These are phyloP conservation scores for Diorhabda elongata DNA, from an alignment of 1,140 invertebrate genomes.

Conservation along the genomic window DNA sequence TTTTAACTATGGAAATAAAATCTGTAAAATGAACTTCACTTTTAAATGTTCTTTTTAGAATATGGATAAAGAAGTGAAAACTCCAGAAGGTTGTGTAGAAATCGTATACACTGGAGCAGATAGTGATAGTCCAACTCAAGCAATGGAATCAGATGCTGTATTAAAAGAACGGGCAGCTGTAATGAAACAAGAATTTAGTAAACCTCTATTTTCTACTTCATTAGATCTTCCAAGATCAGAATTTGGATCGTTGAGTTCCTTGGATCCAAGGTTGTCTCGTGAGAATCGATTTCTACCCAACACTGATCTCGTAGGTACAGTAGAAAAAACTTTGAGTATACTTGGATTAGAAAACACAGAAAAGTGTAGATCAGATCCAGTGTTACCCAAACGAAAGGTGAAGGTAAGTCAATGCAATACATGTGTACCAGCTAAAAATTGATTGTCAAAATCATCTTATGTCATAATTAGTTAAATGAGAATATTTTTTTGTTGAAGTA, in stretches of 20 bases:
- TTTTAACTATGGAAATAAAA: too few relatives aligned
- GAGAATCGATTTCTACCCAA: slow-evolving; percentile 35
- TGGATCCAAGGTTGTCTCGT: slow-evolving; percentile 35
- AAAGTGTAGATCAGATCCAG: slow-evolving; percentile 27
- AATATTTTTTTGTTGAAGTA: too few relatives aligned
- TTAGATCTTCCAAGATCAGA: slow-evolving; percentile 3
- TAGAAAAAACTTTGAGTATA: slow-evolving; percentile 46
- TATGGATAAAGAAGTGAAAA: slow-evolving; percentile 19
- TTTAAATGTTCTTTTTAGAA: slow-evolving; percentile 11
- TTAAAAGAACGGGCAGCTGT: slow-evolving; percentile 48
- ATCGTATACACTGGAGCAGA: slow-evolving; percentile 42
- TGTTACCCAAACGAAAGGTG: slow-evolving; percentile 45
- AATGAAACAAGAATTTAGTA: slow-evolving; percentile 50
- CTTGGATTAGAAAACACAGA: slow-evolving; percentile 42
- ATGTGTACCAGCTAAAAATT: neutral
- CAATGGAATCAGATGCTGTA: slow-evolving; percentile 47
- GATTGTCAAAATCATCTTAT: neutral
- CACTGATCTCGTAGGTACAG: slow-evolving; percentile 44
- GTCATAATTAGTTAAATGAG: too few relatives aligned
- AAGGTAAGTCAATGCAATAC: slow-evolving; percentile 23
- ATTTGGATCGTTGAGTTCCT: slow-evolving; percentile 9
- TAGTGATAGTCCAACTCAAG: slow-evolving; percentile 44
- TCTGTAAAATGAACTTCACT: neutral
- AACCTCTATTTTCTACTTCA: slow-evolving; percentile 27
- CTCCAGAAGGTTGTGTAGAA: slow-evolving; percentile 45